Evolutionary conservation across 2,113 vertebrate species (phyloP), one percentile per base, ranked within the genome.

Genomic region (Rhizomys pruinosus): DNA sequence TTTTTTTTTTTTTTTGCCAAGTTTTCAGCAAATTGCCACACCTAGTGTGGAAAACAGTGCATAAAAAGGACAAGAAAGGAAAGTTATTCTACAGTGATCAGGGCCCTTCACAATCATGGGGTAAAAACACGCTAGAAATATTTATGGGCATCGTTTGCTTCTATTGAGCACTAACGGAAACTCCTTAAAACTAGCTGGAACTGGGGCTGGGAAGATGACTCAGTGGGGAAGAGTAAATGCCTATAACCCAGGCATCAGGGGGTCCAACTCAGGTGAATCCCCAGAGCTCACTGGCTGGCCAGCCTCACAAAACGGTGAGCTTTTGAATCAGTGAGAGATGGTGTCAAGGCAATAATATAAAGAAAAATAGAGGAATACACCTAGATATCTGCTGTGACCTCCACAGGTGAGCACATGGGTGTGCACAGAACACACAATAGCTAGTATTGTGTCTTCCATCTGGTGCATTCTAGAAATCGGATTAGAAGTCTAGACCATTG

Each of bases 11-110:
- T 5, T 23, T 22, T 84, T 27, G 25, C 55, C 23, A 52, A 57
- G 7, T 71, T 66, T 86, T 94, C 34, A 25, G 64, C 59, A 44
- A 44, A 94, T 59, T 92, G 44, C 55, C 61, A 90, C n/a, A 64
- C 64, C 22, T 34, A 52, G 34, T 55, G 11, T 72, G 88, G 52
- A 89, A 92, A 55, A 17, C 12, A 74, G 64, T n/a, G 11, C 44
- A 82, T 1, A 63, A 80, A 90, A 74, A 34, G 44, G 25, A 68
- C 61, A 39, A 37, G 32, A 23, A 94, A 80, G 17, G 37, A 55
- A 80, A 76, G 17, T 22, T 61, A 25, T 47, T 79, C 52, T 47
- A 79, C 39, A 59, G 10, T 74, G 87, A 59, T 78, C 64, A 20
- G 64, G 39, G 4, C 63, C 37, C 39, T 94, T 90, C 55, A 66